Evolutionary conservation across 2,888 invertebrate species (phyloP).

Genomic region (Cyclophora punctaria): DNA sequence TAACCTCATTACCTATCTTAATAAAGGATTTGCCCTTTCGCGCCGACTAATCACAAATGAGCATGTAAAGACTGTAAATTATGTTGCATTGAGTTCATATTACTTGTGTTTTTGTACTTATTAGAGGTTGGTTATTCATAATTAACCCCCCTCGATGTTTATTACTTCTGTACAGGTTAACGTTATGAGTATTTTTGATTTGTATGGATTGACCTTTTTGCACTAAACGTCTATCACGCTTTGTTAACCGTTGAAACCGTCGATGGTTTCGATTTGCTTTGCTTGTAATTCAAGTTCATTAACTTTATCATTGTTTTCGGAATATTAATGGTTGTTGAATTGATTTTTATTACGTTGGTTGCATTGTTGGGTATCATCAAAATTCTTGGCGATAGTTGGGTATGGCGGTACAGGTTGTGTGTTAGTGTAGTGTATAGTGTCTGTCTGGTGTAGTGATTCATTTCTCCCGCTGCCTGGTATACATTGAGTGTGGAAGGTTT

Average conservation of each 20-base stretch:
- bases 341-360: slow-evolving; percentile 14
- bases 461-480: slow-evolving; percentile 47
- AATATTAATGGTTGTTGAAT: slow-evolving; percentile 20
- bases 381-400: slow-evolving; percentile 17
- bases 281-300: slow-evolving; percentile 25
- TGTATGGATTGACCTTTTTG: slow-evolving; percentile 33
- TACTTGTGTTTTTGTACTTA: slow-evolving; percentile 58
- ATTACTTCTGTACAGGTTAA: slow-evolving; percentile 69
- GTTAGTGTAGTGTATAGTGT: slow-evolving; percentile 18
- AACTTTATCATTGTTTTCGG: slow-evolving; percentile 25
- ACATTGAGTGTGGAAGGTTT: slow-evolving; percentile 69
- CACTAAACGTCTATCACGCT: slow-evolving; percentile 34
- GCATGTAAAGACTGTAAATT: slow-evolving; percentile 74
- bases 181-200: slow-evolving; percentile 48
- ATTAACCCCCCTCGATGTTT: slow-evolving; percentile 71
- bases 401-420: slow-evolving; percentile 8
- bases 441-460: slow-evolving; percentile 34
- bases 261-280: slow-evolving; percentile 24
- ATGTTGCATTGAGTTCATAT: slow-evolving; percentile 70
- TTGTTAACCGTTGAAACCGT: slow-evolving; percentile 29
- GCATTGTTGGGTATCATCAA: slow-evolving; percentile 18
- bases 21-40: slow-evolving; percentile 76
- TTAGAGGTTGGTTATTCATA: slow-evolving; percentile 69
- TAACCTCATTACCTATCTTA: slow-evolving; percentile 76
- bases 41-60: slow-evolving; percentile 74